phyloP scores from a whole-genome alignment of 2,888 invertebrate genomes.

The Dicyrtomina minuta region DNA sequence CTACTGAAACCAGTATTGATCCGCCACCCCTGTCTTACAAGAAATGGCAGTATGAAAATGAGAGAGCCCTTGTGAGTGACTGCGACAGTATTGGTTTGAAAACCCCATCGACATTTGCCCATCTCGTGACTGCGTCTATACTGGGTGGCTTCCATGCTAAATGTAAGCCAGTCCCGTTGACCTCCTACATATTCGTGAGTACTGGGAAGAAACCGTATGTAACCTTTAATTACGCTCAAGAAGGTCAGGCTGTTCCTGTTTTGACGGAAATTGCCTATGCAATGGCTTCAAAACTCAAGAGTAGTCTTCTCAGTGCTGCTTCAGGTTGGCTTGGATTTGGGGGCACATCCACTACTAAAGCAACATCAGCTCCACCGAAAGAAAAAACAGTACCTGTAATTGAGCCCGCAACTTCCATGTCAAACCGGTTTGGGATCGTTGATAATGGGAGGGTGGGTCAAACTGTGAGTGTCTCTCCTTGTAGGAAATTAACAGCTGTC shows the following conservation, averaged over 20 bases:
- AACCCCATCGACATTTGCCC: constrained; percentile 78
- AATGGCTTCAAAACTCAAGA: constrained; percentile 81
- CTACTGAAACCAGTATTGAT: constrained; percentile 58
- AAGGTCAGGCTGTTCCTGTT: constrained; percentile 79
- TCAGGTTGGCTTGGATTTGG: constrained; percentile 59
- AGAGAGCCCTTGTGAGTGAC: constrained; percentile 73
- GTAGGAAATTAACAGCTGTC: constrained; percentile 74
- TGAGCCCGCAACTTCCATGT: constrained; percentile 71
- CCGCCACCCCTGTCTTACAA: constrained; percentile 71
- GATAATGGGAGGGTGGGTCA: constrained; percentile 77
- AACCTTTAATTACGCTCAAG: constrained; percentile 85
- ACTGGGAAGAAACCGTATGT: constrained; percentile 81
- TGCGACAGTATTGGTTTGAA: constrained; percentile 73
- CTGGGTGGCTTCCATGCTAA: constrained; percentile 71
- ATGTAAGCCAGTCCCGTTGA: constrained; percentile 55
- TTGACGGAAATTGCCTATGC: constrained; percentile 90
- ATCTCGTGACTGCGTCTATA: constrained; percentile 77
- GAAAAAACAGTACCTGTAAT: constrained; percentile 59
- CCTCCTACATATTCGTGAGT: constrained; percentile 59
- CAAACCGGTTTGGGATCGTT: constrained; percentile 73
- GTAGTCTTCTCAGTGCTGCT: constrained; percentile 59
- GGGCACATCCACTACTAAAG: constrained; percentile 56
- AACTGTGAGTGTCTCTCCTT: constrained; percentile 75
- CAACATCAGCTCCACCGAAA: constrained; percentile 56
- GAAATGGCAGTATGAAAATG: constrained; percentile 79